These are phyloP conservation scores for Spodoptera picta DNA, from an alignment of 2,888 invertebrate species.

Conservation along the genomic window DNA sequence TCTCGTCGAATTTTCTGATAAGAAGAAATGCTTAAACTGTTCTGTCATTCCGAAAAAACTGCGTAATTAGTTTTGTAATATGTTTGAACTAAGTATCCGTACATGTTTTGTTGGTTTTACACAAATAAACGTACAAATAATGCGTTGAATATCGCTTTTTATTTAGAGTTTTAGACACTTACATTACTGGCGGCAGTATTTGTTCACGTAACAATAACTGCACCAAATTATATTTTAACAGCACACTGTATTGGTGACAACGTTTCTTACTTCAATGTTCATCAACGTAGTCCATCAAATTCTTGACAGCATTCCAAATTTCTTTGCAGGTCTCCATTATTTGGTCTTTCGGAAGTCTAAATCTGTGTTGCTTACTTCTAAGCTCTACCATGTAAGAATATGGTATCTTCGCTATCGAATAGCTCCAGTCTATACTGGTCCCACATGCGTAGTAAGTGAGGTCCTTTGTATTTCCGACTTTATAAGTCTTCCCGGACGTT, in stretches of 20 bases:
- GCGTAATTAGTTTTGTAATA: too few relatives aligned
- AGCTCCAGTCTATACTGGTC: constrained; percentile 85
- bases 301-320: constrained; percentile 71
- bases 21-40: too few relatives aligned
- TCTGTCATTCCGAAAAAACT: too few relatives aligned
- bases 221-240: constrained; percentile 33
- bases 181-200: too few relatives aligned
- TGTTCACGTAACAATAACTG: too few relatives aligned
- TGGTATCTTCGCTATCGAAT: constrained; percentile 80
- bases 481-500: constrained; percentile 79
- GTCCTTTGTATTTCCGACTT: constrained; percentile 84
- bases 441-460: constrained; percentile 82
- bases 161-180: too few relatives aligned
- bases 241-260: constrained; percentile 62
- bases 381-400: constrained; percentile 82
- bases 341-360: constrained; percentile 74
- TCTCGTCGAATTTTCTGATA: too few relatives aligned
- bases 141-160: too few relatives aligned
- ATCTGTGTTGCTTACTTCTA: constrained; percentile 76
- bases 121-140: too few relatives aligned
- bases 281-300: constrained; percentile 75
- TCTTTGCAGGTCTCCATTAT: constrained; percentile 79
- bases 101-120: too few relatives aligned
- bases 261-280: constrained; percentile 63
- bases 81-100: too few relatives aligned